phyloP scores from a whole-genome alignment of 2,113 vertebrate species.

The Pedetes capensis region DNA sequence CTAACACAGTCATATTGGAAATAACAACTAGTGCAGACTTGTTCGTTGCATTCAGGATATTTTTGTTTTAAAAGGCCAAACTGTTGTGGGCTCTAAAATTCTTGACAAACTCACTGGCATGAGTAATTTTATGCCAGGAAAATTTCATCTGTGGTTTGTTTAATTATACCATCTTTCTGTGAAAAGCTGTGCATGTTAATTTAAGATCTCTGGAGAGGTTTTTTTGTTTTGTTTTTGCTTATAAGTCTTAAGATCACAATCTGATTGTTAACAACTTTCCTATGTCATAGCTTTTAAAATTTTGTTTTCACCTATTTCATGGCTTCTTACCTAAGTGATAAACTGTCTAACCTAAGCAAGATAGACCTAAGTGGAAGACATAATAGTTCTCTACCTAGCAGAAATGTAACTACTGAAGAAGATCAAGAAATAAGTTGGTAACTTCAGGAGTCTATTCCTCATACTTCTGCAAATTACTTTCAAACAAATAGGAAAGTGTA shows the following conservation, averaged over 20 bases:
- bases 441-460: conserved; percentile 35
- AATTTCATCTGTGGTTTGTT: conserved; percentile 43
- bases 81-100: conserved; percentile 58
- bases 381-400: conserved; percentile 47
- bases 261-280: conserved; percentile 59
- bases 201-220: conserved; percentile 5
- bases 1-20: conserved; percentile 55
- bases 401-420: conserved; percentile 7
- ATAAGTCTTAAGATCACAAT: conserved; percentile 47
- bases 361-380: conserved; percentile 14
- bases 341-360: conserved; percentile 54
- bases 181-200: conserved; percentile 50
- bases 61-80: conserved; percentile 60
- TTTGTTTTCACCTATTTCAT: conserved; percentile 43
- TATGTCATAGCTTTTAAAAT: conserved; percentile 53
- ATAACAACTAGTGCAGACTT: conserved; percentile 40
- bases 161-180: conserved; percentile 56
- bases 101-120: conserved; percentile 57
- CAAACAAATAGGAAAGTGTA: conserved; percentile 48
- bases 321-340: conserved; percentile 41
- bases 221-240: not conserved
- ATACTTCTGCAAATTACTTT: conserved; percentile 55
- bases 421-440: conserved; percentile 43
- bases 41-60: conserved; percentile 57
- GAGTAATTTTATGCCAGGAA: conserved; percentile 59